Base-by-base conservation (phyloP, 2,888 invertebrate species). In the Eremobia ochroleuca region DNA sequence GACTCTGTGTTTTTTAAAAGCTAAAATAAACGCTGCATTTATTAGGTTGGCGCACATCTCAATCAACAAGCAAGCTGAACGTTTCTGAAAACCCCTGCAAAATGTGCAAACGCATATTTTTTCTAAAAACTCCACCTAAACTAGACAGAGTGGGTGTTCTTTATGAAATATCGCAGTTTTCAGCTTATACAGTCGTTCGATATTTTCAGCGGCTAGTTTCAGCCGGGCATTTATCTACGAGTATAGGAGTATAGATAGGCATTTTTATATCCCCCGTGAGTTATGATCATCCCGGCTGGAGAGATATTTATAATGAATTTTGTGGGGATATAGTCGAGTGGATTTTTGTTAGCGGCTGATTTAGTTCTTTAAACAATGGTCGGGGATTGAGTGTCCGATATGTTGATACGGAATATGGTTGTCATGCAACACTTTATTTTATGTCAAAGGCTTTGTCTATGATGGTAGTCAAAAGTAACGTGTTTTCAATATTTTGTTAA, bases 101-200 rank as follows among this genome's bases (percentile, higher is more conserved):
- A 79, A 82, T 70, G 59, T 34, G 40, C n/a, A 49, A 73, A 85
- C 79, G 87, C 75, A 76, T 69, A 68, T 81, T 89, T 85, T 87
- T 85, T 79, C 70, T 72, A 82, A 90, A 89, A 88, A 85, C 83
- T 79, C 74, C 69, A 61, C 68, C 83, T 91, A 91, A 92, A 92
- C 89, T 82, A 90, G 88, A 88, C 87, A 88, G 89, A 89, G 91
- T 85, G 88, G 87, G 79, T 75, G 83, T 82, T 88, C 88, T 88
- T 82, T 92, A 93, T 92, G 92, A 92, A 92, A 93, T 91, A 93
- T 93, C 78, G 88, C 80, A 78, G 85, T 88, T 89, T 90, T 87
- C 86, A 85, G 90, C 89, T 89, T 88, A 89, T 87, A 85, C 87
- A 87, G 85, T 86, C 84, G 88, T 87, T 89, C 89, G 88, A 90